Evolutionary conservation across 2,888 invertebrate genomes (phyloP), one percentile per base, ranked within the genome.

Genomic region (Torymus texanus): DNA sequence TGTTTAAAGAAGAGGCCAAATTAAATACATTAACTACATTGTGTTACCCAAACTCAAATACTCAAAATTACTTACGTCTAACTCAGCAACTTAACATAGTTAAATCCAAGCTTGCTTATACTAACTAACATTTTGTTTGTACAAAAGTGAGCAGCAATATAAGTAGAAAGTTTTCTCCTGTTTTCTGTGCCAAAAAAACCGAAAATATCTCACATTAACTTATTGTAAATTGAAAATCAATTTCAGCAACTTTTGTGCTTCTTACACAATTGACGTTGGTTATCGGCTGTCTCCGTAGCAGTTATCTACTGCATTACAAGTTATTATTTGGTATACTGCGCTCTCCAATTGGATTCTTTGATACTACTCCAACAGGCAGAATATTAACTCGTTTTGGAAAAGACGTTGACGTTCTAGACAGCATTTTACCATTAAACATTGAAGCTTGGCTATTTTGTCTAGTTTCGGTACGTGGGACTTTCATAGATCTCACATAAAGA

Each of bases 361-460:
- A 96, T 91, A 94, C 95, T 85, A 96, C 95, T 86, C 95, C 96
- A 82, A 92, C 94, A 83, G 95, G 96, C 90, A 92, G 96, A 89
- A 93, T 95, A 89, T 92, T 95, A 91, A 95, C 95, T 92, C 92
- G 95, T 84, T 95, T 95, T 92, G 93, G 94, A 89, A 95, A 94
- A 92, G 95, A 95, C 90, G 91, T 95, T 84, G 94, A 95, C 89
- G 92, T 93, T 86, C 91, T 95, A 90, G 95, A 95, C 92, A 94
- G 93, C 89, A 92, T 93, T 87, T 92, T 95, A 89, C 95, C 94
- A 71, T 93, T 93, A 92, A 95, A 93, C 85, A 91, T 95, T 87
- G 92, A 94, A 87, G 94, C 94, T 85, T 95, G 94, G 94, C 87
- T 88, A 81, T 84, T 88, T 87, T 89, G 88, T 84, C 86, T 89